A percentile compares a stretch with the other conserved stretches of the same genome.
phyloP scores from a whole-genome alignment of 2,113 vertebrate species.

The Australoheros scitulus region DNA sequence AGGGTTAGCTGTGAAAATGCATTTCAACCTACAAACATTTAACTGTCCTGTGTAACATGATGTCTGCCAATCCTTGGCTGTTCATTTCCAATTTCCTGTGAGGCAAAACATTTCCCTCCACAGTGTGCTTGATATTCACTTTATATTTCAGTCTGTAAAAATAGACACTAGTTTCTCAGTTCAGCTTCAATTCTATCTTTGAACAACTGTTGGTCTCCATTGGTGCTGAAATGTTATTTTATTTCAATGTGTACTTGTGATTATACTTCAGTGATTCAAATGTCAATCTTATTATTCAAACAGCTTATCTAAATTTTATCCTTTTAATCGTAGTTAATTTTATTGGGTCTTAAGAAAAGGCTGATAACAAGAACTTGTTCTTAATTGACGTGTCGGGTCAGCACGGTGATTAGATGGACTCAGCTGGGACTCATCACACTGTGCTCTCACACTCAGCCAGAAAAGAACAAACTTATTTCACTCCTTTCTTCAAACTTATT shows the following conservation, averaged over 20 bases:
- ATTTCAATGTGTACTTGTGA: neutral
- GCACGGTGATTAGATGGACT: neutral
- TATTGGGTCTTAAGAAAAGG: neutral
- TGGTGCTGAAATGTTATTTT: neutral
- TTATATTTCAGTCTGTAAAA: neutral
- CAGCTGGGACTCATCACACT: neutral
- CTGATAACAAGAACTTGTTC: conserved; percentile 11
- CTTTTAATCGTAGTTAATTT: conserved; percentile 12
- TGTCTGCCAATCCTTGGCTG: neutral
- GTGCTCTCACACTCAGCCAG: neutral
- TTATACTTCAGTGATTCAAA: neutral
- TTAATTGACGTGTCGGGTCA: conserved; percentile 1
- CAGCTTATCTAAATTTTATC: conserved; percentile 5
- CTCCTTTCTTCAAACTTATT: neutral
- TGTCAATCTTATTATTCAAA: neutral
- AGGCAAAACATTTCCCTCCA: neutral
- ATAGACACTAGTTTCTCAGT: neutral
- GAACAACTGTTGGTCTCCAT: neutral
- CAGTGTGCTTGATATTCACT: neutral
- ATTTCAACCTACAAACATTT: neutral
- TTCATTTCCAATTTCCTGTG: neutral
- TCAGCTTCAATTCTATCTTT: neutral
- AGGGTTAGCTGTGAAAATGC: neutral
- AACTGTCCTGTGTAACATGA: neutral
- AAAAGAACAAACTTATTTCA: neutral